phyloP scores from a whole-genome alignment of 2,888 invertebrate species.

The Drosophila quinaria region DNA sequence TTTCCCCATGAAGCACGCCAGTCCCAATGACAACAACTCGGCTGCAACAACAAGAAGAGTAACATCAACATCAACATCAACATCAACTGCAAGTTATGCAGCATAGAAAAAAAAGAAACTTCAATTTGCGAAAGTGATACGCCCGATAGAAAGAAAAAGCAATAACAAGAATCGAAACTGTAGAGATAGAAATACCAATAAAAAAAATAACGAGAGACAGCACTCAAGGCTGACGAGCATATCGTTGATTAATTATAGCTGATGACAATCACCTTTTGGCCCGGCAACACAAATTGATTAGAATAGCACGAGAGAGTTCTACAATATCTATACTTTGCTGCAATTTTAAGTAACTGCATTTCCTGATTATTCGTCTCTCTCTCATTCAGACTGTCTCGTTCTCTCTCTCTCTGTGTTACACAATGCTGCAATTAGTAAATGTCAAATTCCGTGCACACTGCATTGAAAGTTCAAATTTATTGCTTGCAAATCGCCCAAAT shows the following conservation, averaged over 20 bases:
- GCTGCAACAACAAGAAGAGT: slow-evolving; percentile 28
- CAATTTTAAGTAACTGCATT: slow-evolving; percentile 20
- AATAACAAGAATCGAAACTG: slow-evolving; percentile 17
- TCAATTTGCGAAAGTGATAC: slow-evolving; percentile 82
- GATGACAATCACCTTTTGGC: slow-evolving; percentile 36
- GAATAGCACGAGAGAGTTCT: slow-evolving; percentile 21
- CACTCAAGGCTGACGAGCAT: slow-evolving; percentile 34
- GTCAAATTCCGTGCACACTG: slow-evolving; percentile 66
- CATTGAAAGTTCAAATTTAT: slow-evolving; percentile 77
- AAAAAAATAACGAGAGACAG: slow-evolving; percentile 2
- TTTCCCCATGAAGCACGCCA: slow-evolving; percentile 63
- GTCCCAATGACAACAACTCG: slow-evolving; percentile 44
- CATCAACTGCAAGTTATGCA: slow-evolving; percentile 34
- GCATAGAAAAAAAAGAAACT: slow-evolving; percentile 51
- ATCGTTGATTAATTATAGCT: slow-evolving; percentile 73
- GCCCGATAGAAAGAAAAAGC: slow-evolving; percentile 34
- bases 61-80: slow-evolving; percentile 28
- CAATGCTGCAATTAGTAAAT: slow-evolving; percentile 78
- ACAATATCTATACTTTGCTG: slow-evolving; percentile 3
- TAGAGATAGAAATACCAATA: neutral
- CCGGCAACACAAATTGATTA: slow-evolving; percentile 54
- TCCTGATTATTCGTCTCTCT: neutral
- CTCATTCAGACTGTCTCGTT: neutral
- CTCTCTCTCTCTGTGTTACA: slow-evolving; percentile 16
- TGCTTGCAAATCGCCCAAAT: slow-evolving; percentile 66